Conservation (phyloP, 2,888 invertebrate genomes). For the Eurois occulta region DNA sequence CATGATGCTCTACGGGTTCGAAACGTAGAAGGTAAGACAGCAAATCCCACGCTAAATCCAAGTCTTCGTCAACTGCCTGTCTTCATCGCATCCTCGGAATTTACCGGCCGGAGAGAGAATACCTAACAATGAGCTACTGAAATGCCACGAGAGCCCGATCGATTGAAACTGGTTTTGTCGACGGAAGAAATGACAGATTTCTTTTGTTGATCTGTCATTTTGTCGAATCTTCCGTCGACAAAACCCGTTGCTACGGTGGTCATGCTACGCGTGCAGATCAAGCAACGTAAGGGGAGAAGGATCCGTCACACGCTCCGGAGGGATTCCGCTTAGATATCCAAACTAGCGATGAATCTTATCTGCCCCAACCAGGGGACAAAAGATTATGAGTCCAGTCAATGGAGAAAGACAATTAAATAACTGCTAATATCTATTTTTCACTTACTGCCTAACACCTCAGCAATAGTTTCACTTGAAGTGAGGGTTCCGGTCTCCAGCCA, state of each 20-base stretch:
- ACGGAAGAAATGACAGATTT: no score
- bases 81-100: no score
- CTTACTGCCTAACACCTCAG: constrained; percentile 94
- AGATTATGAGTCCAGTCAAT: neutral
- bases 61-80: no score
- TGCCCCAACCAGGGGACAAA: neutral
- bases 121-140: neutral
- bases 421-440: neutral
- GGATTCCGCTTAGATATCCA: neutral
- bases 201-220: no score
- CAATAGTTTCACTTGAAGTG: constrained; percentile 93
- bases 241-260: no score
- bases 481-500: constrained; percentile 95
- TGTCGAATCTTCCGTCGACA: no score
- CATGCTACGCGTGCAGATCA: neutral
- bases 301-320: neutral
- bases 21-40: no score
- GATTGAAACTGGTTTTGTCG: no score
- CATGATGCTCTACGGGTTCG: no score
- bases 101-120: neutral
- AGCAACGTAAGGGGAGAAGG: neutral
- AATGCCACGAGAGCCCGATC: no score
- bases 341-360: neutral
- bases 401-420: neutral
- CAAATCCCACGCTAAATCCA: no score